Conservation (phyloP, 2,113 vertebrate genomes). For the Glaucidium brasilianum region DNA sequence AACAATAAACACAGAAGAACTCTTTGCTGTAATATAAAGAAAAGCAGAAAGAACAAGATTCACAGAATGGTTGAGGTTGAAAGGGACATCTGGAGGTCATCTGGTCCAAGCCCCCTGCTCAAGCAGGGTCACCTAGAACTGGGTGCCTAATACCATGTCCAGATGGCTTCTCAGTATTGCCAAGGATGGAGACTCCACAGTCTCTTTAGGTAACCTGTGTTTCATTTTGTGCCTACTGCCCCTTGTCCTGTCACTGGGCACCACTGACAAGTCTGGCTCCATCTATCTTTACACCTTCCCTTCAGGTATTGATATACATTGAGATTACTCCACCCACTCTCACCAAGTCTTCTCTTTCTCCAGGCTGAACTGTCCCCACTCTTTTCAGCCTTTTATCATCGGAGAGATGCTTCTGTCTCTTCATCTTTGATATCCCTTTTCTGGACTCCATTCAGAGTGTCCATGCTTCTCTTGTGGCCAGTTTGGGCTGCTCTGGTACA, state of each 20-base stretch:
- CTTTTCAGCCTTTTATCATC: background rate
- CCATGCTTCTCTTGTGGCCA: background rate
- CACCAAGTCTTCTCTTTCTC: background rate
- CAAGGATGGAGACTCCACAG: background rate
- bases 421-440: background rate
- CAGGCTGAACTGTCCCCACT: background rate
- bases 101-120: background rate
- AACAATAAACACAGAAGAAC: background rate
- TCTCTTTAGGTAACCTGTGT: background rate
- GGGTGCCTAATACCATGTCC: background rate
- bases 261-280: background rate
- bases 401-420: background rate
- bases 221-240: background rate
- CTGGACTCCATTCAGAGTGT: background rate
- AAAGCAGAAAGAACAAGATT: background rate
- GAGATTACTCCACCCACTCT: too few relatives aligned
- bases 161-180: background rate
- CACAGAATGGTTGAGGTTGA: background rate
- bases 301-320: background rate
- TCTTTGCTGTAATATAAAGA: background rate
- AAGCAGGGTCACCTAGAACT: background rate
- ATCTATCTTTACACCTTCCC: background rate
- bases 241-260: background rate
- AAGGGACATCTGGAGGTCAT: background rate
- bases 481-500: too few relatives aligned